Conservation (phyloP, 2,888 invertebrate species). For the Xiphydria camelus region DNA sequence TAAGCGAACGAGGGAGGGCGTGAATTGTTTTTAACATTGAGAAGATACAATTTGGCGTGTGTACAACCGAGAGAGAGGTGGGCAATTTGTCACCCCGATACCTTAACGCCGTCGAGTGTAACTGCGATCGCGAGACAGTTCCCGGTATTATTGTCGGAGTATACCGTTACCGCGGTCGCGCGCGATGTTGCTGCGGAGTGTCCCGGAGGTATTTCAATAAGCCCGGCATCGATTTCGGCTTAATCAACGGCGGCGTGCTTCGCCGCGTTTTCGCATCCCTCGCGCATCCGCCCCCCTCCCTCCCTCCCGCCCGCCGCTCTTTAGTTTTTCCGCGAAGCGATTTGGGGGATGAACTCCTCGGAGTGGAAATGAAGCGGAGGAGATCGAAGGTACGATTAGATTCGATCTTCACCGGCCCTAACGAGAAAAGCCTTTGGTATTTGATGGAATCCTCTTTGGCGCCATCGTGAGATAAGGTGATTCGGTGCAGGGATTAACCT, state of each 20-base stretch:
- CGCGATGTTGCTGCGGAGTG: background rate
- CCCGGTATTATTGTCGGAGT: background rate
- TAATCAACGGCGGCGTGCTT: background rate
- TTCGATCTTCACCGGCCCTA: background rate
- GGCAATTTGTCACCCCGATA: too few relatives aligned
- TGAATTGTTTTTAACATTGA: too few relatives aligned
- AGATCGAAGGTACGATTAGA: background rate
- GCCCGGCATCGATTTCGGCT: slow-evolving; percentile 4
- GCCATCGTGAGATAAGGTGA: too few relatives aligned
- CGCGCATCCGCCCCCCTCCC: too few relatives aligned
- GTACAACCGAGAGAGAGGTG: too few relatives aligned
- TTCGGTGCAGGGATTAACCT: too few relatives aligned
- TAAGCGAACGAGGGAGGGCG: too few relatives aligned
- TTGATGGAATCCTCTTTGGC: background rate
- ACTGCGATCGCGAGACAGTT: too few relatives aligned
- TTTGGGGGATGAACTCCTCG: too few relatives aligned
- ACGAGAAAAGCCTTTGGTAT: background rate
- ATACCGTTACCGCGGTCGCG: background rate
- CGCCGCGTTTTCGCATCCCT: background rate
- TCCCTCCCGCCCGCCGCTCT: too few relatives aligned
- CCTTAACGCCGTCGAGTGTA: too few relatives aligned
- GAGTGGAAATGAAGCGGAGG: background rate
- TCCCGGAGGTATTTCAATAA: background rate
- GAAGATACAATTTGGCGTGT: too few relatives aligned
- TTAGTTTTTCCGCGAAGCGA: background rate